Conservation (phyloP, 2,888 invertebrate genomes). For the Poecilus cupreus region DNA sequence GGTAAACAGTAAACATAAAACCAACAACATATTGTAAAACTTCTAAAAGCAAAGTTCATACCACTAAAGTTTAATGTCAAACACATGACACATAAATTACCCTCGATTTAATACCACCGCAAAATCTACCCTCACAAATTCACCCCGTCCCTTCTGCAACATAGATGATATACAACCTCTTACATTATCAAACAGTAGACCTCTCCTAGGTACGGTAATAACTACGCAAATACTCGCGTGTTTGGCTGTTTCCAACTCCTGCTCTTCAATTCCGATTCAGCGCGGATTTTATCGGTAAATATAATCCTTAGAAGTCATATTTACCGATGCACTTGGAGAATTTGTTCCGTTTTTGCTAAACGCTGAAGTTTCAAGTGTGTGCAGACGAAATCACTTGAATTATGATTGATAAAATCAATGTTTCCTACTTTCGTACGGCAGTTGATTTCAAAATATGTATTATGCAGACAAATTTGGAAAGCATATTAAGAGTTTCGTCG, state of each 20-base stretch:
- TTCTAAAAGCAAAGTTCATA: slow-evolving; percentile 1
- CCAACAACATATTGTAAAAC: slow-evolving; percentile 12
- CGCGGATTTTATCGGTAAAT: background rate
- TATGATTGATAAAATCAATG: no score
- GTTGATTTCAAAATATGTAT: no score
- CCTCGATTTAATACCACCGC: slow-evolving; percentile 2
- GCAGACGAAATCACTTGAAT: no score
- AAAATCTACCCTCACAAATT: slow-evolving; percentile 25
- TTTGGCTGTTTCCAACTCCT: background rate
- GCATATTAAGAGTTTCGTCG: no score
- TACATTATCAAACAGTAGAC: background rate
- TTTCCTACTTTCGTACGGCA: no score
- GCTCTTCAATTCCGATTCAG: background rate
- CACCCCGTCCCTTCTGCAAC: background rate
- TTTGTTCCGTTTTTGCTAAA: background rate
- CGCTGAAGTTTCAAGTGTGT: background rate
- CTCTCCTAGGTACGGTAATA: background rate
- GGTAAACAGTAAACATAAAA: slow-evolving; percentile 26
- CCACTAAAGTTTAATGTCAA: slow-evolving; percentile 15
- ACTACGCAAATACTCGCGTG: background rate
- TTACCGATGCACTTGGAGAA: background rate
- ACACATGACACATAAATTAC: slow-evolving; percentile 17
- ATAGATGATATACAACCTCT: background rate
- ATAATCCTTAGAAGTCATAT: slow-evolving; percentile 5
- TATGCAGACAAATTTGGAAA: no score